phyloP scores from a whole-genome alignment of 2,113 vertebrate genomes.

The Otus sunia region DNA sequence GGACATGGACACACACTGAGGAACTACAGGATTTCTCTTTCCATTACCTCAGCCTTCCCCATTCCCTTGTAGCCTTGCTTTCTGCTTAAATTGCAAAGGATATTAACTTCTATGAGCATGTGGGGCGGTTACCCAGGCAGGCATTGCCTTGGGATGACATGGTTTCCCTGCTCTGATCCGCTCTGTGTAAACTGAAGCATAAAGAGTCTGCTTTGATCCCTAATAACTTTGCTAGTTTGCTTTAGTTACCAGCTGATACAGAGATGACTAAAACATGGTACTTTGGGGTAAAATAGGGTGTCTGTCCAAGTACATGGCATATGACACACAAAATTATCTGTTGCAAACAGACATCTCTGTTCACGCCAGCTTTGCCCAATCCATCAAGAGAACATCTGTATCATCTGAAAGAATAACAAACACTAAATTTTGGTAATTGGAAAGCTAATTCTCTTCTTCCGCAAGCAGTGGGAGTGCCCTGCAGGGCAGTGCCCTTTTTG shows the following conservation, averaged over 20 bases:
- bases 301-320: not conserved
- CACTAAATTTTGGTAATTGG: not conserved
- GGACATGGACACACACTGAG: not conserved
- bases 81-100: not conserved
- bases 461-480: not conserved
- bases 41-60: slow-evolving; percentile 37
- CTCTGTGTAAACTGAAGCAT: not conserved
- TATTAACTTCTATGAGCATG: not conserved
- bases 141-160: not conserved
- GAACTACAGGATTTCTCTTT: not conserved
- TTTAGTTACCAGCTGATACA: not conserved
- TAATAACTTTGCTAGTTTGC: not conserved
- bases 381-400: not conserved
- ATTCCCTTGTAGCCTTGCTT: not conserved
- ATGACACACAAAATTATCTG: not conserved
- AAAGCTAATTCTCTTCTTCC: not conserved
- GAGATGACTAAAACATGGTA: not conserved
- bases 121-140: not conserved
- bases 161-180: not conserved
- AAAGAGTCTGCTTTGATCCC: not conserved
- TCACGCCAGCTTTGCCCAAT: not conserved
- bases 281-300: not conserved
- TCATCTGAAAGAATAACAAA: not conserved
- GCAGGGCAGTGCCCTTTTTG: not conserved
- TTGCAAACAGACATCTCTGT: not conserved